Evolutionary conservation across 2,797 vertebrate genomes (phyloP).

Genomic region (Zenarchopterus dispar): DNA sequence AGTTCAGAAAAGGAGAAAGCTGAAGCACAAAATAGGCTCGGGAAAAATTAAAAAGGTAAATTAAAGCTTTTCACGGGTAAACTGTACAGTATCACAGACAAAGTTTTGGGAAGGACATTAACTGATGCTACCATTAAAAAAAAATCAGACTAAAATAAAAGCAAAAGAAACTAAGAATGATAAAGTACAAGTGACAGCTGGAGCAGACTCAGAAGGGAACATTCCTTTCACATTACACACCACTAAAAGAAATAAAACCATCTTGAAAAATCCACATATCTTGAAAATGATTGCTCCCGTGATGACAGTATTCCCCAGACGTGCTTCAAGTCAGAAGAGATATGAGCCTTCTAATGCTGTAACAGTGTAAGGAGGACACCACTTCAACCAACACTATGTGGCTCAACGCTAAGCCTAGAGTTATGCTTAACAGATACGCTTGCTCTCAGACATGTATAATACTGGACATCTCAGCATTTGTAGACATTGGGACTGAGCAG

Average conservation of each 20-base stretch:
- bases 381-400: constrained; percentile 3
- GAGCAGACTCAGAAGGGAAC: constrained; percentile 30
- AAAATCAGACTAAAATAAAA: constrained; percentile 18
- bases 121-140: constrained; percentile 16
- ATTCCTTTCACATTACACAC: constrained; percentile 73
- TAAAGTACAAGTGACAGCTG: constrained; percentile 10
- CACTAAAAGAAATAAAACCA: constrained; percentile 29
- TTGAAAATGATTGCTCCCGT: constrained; percentile 61
- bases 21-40: not conserved
- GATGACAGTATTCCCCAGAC: constrained; percentile 27
- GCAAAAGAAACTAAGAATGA: constrained; percentile 7
- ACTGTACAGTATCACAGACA: not conserved
- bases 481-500: not conserved
- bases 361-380: constrained; percentile 9
- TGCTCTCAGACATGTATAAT: constrained; percentile 16
- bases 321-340: constrained; percentile 53
- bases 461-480: constrained; percentile 2
- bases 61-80: not conserved
- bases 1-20: not conserved
- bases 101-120: constrained; percentile 12
- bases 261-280: constrained; percentile 50
- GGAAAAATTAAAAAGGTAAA: constrained; percentile 3
- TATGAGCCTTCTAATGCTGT: constrained; percentile 4
- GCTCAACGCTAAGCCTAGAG: not conserved
- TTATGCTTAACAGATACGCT: constrained; percentile 3